phyloP scores from a whole-genome alignment of 1,140 invertebrate species.

The Heliconius nattereri region DNA sequence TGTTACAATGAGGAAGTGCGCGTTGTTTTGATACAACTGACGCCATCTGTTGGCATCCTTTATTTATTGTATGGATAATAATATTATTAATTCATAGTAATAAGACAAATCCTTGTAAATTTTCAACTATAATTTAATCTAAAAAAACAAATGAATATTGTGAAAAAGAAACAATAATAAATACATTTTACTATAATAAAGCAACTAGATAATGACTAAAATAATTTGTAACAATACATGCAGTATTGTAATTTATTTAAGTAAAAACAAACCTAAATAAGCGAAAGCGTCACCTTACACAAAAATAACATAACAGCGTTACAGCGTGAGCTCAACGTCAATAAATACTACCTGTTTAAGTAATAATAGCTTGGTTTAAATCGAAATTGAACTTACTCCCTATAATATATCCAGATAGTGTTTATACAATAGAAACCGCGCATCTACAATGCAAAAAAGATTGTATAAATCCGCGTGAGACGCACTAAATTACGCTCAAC shows the following conservation, averaged over 20 bases:
- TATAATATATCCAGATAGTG: slow-evolving; percentile 35
- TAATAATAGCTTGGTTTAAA: slow-evolving; percentile 67
- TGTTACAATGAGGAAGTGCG: slow-evolving; percentile 1
- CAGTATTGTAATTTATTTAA: background rate
- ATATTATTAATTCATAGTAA: background rate
- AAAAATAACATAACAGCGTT: slow-evolving; percentile 44
- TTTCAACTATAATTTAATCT: background rate
- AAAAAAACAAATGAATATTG: background rate
- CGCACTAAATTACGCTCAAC: slow-evolving; percentile 53
- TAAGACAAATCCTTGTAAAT: background rate
- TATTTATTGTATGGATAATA: background rate
- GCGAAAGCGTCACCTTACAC: background rate
- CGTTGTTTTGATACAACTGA: slow-evolving; percentile 54
- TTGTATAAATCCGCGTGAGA: slow-evolving; percentile 53
- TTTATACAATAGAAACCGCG: slow-evolving; percentile 56
- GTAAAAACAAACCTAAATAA: background rate
- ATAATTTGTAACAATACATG: background rate
- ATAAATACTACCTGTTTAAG: slow-evolving; percentile 54
- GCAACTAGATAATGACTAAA: background rate
- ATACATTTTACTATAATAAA: background rate
- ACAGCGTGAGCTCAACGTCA: slow-evolving; percentile 36
- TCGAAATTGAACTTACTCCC: slow-evolving; percentile 53
- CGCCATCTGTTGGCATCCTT: slow-evolving; percentile 55
- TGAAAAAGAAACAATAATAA: background rate
- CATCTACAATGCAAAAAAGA: slow-evolving; percentile 72